Conservation (phyloP, 2,113 vertebrate species). For the Macrotus californicus region DNA sequence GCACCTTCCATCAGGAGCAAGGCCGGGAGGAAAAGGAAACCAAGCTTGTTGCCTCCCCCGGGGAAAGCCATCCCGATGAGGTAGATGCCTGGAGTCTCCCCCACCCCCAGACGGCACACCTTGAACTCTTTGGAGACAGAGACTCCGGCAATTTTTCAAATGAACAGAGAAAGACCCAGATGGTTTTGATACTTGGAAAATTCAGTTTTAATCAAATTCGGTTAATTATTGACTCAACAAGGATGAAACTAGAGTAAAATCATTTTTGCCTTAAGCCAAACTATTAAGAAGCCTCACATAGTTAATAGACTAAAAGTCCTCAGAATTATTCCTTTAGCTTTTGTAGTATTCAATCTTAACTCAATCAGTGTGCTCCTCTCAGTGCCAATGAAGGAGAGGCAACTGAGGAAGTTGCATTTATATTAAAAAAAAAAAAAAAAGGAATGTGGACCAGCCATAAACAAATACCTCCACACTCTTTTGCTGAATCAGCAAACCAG, state of each 20-base stretch:
- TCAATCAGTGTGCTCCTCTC: constrained; percentile 47
- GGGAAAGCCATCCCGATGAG: fast-evolving
- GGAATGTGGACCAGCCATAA: fast-evolving
- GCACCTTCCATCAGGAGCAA: fast-evolving
- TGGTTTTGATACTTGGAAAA: constrained; percentile 42
- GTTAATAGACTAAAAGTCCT: constrained; percentile 72
- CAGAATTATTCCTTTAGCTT: constrained; percentile 71
- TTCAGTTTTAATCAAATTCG: constrained; percentile 55
- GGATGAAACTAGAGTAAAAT: constrained; percentile 72
- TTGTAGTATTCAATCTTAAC: constrained; percentile 56
- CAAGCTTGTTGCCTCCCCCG: fast-evolving
- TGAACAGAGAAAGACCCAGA: not conserved
- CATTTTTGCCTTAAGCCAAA: constrained; percentile 78
- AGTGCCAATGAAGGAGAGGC: constrained; percentile 9
- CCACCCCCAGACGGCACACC: not conserved
- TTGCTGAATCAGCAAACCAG: not conserved
- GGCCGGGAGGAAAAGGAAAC: fast-evolving
- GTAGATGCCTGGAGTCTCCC: not conserved
- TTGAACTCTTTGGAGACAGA: not conserved
- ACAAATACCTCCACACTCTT: fast-evolving
- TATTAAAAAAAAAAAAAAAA: not conserved
- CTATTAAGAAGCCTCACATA: constrained; percentile 73
- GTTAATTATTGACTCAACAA: constrained; percentile 78
- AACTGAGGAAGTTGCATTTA: not conserved
- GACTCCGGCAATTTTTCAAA: not conserved